phyloP scores from a whole-genome alignment of 2,797 vertebrate genomes.

The Malurus leucopterus region DNA sequence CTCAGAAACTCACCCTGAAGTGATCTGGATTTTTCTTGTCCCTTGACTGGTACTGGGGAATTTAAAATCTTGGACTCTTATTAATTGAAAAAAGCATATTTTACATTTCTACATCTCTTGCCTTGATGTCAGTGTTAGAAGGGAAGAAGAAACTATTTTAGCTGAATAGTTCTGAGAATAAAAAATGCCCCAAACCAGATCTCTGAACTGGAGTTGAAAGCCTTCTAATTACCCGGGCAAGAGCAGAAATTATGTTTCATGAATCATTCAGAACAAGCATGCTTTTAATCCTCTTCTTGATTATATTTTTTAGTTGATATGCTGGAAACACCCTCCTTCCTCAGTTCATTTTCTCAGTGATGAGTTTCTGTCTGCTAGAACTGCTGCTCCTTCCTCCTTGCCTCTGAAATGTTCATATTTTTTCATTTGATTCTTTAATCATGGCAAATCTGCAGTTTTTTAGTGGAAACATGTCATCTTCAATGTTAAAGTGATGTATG shows the following conservation, averaged over 20 bases:
- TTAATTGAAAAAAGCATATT: not conserved
- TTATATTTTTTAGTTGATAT: slow-evolving; percentile 28
- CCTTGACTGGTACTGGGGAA: not conserved
- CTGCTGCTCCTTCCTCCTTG: not conserved
- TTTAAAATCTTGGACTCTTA: not conserved
- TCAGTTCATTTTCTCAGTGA: slow-evolving; percentile 4
- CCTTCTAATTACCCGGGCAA: slow-evolving; percentile 21
- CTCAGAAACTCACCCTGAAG: not conserved
- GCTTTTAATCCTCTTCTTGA: slow-evolving; percentile 46
- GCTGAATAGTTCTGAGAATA: not conserved
- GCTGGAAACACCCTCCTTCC: slow-evolving; percentile 17
- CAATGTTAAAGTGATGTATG: not conserved
- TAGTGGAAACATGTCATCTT: slow-evolving; percentile 12
- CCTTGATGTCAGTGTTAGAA: not conserved
- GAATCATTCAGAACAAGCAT: slow-evolving; percentile 51
- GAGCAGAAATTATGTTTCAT: slow-evolving; percentile 44
- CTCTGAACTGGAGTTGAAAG: slow-evolving; percentile 13
- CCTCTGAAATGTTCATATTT: not conserved
- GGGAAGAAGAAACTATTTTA: not conserved
- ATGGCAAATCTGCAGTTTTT: slow-evolving; percentile 10
- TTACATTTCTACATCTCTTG: not conserved
- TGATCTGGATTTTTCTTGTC: not conserved
- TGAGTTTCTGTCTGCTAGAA: not conserved
- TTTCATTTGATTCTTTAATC: slow-evolving; percentile 27
- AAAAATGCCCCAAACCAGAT: not conserved